phyloP scores from a whole-genome alignment of 2,888 invertebrate genomes.

The Nowickia ferox region DNA sequence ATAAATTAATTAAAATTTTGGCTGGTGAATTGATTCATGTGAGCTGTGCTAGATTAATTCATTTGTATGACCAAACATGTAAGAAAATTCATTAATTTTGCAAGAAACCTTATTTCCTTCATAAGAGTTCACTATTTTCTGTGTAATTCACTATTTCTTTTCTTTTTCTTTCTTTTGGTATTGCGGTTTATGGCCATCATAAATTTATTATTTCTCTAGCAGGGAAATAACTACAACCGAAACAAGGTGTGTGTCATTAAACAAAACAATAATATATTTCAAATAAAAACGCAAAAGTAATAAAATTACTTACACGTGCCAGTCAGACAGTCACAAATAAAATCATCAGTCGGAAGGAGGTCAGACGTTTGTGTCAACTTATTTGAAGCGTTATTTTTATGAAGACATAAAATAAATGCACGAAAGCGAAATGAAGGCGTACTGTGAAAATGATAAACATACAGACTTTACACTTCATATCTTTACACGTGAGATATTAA shows the following conservation, averaged over 20 bases:
- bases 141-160: neutral
- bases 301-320: conserved; percentile 44
- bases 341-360: conserved; percentile 40
- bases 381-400: conserved; percentile 35
- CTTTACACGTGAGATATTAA: neutral
- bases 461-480: neutral
- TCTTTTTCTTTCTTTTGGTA: conserved; percentile 2
- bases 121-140: conserved; percentile 9
- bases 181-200: conserved; percentile 55
- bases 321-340: conserved; percentile 22
- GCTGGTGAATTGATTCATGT: neutral
- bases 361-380: conserved; percentile 16
- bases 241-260: conserved; percentile 56
- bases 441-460: conserved; percentile 10
- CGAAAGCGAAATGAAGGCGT: neutral
- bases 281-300: conserved; percentile 9
- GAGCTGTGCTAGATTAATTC: conserved; percentile 24
- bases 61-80: conserved; percentile 37
- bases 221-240: conserved; percentile 42
- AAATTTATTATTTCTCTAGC: conserved; percentile 59
- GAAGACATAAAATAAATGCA: neutral
- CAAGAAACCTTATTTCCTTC: conserved; percentile 45
- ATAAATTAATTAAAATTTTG: conserved; percentile 21
- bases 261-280: conserved; percentile 20
- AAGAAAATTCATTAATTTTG: conserved; percentile 58